Percentiles rank a stretch among this genome's conserved stretches.
phyloP scores from a whole-genome alignment of 2,888 invertebrate genomes.

The Stegophylla sp. region DNA sequence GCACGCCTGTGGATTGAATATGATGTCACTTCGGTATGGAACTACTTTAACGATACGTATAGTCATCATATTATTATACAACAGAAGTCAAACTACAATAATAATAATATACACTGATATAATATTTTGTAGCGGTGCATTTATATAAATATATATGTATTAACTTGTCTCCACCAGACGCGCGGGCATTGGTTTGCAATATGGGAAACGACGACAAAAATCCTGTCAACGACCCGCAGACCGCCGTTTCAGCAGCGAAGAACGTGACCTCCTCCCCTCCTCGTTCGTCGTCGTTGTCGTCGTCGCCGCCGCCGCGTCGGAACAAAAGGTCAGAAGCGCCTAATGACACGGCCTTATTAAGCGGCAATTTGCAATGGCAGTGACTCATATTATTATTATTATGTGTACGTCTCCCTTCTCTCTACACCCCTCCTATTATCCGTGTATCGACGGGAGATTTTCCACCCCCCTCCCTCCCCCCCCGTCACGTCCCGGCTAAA shows the following conservation, averaged over 20 bases:
- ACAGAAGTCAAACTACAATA: neutral
- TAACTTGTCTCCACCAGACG: neutral
- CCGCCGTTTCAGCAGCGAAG: conserved; percentile 29
- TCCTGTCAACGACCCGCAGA: conserved; percentile 32
- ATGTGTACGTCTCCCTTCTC: conserved; percentile 24
- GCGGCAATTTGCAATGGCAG: conserved; percentile 47
- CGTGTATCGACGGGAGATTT: conserved; percentile 37
- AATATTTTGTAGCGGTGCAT: neutral
- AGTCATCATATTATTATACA: neutral
- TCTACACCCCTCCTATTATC: conserved; percentile 32
- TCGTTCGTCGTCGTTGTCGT: no score
- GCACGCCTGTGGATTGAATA: no score
- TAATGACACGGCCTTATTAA: conserved; percentile 57
- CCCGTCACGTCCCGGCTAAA: no score
- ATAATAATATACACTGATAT: neutral
- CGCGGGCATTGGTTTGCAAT: neutral
- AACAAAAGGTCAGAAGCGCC: conserved; percentile 54
- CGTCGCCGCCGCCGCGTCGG: no score
- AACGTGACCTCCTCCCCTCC: neutral
- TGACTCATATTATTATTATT: conserved; percentile 56
- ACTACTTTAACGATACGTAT: neutral
- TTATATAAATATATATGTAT: no score
- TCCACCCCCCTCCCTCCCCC: neutral
- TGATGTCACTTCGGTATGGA: no score
- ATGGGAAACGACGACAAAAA: conserved; percentile 13